Base-by-base conservation (phyloP, 2,113 vertebrate species). In the Ailurus styani region DNA sequence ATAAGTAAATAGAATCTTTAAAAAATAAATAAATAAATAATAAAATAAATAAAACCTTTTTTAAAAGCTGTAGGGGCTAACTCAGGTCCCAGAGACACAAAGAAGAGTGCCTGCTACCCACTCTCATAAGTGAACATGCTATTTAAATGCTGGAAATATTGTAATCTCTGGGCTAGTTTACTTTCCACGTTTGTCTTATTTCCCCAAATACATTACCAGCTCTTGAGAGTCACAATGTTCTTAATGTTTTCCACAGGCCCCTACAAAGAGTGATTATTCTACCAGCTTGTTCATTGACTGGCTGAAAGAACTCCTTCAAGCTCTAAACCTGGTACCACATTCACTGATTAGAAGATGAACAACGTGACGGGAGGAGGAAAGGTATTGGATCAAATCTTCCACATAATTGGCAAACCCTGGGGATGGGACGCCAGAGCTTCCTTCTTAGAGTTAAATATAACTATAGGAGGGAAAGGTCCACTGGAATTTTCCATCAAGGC, bases 401-500 rank as follows among this genome's bases (percentile, higher is more conserved):
- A 17, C 37, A 25, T 75, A 20, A 70, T 31, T 66, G 70, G 17
- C 70, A 90, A 66, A 66, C 72, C 8, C 21, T 45, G 31, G 52
- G 8, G 31, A 86, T 21, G 17, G 23, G 64, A n/a, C 83, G 15
- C 42, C 66, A 21, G 47, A 79, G 29, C 66, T 87, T 83, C 27
- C 78, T 93, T 73, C 77, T 87, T 57, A 70, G 87, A 78, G 77
- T 73, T 54, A 93, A 94, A 89, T 42, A 87, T 81, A 96, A 70
- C 54, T 57, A 2, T 45, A 64, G 14, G 47, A n/a, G 18, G 0
- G 55, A 55, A 79, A 81, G 18, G 7, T 54, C 50, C 79, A 6
- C 2, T 84, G 92, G 96, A 96, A 98, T 97, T 97, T 97, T 96
- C 96, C 94, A 95, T 87, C 55, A 29, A 84, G 73, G 72, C 78